These are phyloP conservation scores for Montipora capitata DNA, from an alignment of 92 coral and sea anemone genomes.

Conservation along the genomic window DNA sequence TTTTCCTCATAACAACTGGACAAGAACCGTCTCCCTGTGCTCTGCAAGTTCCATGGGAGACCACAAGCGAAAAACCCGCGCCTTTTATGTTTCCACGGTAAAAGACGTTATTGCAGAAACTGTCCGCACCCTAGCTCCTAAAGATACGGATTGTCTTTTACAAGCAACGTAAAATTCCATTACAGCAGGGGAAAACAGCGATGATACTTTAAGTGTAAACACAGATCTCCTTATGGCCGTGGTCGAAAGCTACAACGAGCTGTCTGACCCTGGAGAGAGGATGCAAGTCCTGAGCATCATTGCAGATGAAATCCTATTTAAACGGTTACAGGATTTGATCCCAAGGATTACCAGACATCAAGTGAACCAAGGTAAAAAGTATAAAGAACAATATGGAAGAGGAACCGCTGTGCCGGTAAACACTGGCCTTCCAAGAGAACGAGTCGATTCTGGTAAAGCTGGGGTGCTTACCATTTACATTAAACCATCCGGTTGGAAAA, in stretches of 20 bases:
- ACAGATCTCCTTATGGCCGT: not conserved
- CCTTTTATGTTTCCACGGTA: not conserved
- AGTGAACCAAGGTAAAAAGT: constrained; percentile 6
- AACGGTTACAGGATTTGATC: constrained; percentile 4
- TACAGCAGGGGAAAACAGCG: not conserved
- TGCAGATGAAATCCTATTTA: not conserved
- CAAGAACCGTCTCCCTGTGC: not conserved
- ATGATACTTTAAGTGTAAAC: not conserved
- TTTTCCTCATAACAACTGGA: not conserved
- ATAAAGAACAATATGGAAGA: constrained; percentile 6
- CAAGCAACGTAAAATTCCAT: not conserved
- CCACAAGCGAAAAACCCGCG: not conserved
- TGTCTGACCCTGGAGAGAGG: not conserved
- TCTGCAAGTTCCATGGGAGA: constrained; percentile 6
- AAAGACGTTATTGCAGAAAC: not conserved
- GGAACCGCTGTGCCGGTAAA: not conserved
- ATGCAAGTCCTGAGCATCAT: constrained; percentile 2
- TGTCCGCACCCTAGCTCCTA: not conserved
- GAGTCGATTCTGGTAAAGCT: constrained; percentile 16
- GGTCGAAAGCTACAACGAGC: constrained; percentile 3
- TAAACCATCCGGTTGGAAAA: no score
- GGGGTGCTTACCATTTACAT: no score
- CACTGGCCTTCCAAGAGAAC: constrained; percentile 17
- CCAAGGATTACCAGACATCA: not conserved
- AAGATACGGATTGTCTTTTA: not conserved